A percentile compares a stretch with the other conserved stretches of the same genome.
Evolutionary conservation across 2,888 invertebrate species (phyloP).

Genomic region (Drosophila cyrtoloma): DNA sequence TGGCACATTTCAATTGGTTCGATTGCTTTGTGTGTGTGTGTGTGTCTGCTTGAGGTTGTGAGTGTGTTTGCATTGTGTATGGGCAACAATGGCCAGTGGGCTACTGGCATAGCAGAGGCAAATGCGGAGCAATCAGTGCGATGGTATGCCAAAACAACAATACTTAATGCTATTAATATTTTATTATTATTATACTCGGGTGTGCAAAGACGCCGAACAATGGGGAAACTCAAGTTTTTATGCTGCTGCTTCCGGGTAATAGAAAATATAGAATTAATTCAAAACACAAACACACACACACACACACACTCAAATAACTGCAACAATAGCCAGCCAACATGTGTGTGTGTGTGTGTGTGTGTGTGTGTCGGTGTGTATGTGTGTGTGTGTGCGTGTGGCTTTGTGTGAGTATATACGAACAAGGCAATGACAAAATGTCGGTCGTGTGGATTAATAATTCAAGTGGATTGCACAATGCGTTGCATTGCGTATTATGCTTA

Average conservation of each 20-base stretch:
- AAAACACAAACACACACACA: slow-evolving; percentile 29
- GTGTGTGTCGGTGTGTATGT: slow-evolving; percentile 26
- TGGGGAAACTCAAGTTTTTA: slow-evolving; percentile 41
- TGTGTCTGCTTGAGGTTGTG: background rate
- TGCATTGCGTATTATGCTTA: slow-evolving; percentile 58
- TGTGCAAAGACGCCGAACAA: slow-evolving; percentile 68
- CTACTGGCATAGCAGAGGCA: slow-evolving; percentile 24
- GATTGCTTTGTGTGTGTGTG: background rate
- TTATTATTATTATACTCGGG: slow-evolving; percentile 61
- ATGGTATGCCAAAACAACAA: slow-evolving; percentile 48
- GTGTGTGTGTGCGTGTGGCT: slow-evolving; percentile 28
- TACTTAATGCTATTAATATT: slow-evolving; percentile 73
- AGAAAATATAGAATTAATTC: slow-evolving; percentile 54
- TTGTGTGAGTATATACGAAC: slow-evolving; percentile 13
- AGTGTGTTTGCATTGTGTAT: slow-evolving; percentile 10
- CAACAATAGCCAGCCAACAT: slow-evolving; percentile 26
- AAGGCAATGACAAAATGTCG: slow-evolving; percentile 47
- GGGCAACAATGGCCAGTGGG: slow-evolving; percentile 41
- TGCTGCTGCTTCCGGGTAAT: slow-evolving; percentile 53
- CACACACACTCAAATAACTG: slow-evolving; percentile 37
- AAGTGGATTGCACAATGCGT: slow-evolving; percentile 67
- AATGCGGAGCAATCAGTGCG: slow-evolving; percentile 52
- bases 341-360: slow-evolving; percentile 31
- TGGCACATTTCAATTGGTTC: slow-evolving; percentile 54
- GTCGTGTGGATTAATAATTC: slow-evolving; percentile 74